These are phyloP conservation scores for Homarus gammarus DNA, from an alignment of 2,888 invertebrate species.

Conservation along the genomic window DNA sequence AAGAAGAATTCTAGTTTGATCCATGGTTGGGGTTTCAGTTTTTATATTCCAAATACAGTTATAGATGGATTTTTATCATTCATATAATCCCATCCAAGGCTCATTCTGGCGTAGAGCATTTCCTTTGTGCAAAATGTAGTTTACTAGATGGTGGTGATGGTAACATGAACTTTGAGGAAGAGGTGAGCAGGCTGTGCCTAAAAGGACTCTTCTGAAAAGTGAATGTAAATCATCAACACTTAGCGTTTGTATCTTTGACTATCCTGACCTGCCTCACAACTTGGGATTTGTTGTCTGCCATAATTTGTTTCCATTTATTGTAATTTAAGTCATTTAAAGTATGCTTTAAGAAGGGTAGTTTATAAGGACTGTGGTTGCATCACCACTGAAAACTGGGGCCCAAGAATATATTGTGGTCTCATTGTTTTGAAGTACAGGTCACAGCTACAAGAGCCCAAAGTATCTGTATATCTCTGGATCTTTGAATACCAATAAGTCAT, in stretches of 20 bases:
- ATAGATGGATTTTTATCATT: not conserved
- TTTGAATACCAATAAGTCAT: conserved; percentile 60
- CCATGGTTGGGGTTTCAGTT: not conserved
- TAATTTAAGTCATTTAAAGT: conserved; percentile 65
- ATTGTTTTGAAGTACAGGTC: conserved; percentile 67
- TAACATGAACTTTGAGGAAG: not conserved
- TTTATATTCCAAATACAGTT: not conserved
- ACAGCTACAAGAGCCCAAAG: conserved; percentile 72
- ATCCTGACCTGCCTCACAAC: conserved; percentile 55
- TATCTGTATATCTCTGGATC: conserved; percentile 71
- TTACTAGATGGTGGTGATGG: not conserved
- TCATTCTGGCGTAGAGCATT: not conserved
- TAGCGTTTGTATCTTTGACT: not conserved
- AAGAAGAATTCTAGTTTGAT: not conserved
- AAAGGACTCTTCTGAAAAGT: not conserved
- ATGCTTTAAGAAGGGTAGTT: conserved; percentile 71
- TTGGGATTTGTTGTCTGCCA: conserved; percentile 43
- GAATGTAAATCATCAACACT: not conserved
- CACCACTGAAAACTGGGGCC: conserved; percentile 53
- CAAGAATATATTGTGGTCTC: conserved; percentile 50
- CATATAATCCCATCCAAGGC: not conserved
- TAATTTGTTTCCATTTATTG: conserved; percentile 63
- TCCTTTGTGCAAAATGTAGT: not conserved
- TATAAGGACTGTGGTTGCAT: conserved; percentile 61
- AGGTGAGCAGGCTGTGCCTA: conserved; percentile 1